Conservation (phyloP, 1,140 invertebrate species). For the Ips nitidus region DNA sequence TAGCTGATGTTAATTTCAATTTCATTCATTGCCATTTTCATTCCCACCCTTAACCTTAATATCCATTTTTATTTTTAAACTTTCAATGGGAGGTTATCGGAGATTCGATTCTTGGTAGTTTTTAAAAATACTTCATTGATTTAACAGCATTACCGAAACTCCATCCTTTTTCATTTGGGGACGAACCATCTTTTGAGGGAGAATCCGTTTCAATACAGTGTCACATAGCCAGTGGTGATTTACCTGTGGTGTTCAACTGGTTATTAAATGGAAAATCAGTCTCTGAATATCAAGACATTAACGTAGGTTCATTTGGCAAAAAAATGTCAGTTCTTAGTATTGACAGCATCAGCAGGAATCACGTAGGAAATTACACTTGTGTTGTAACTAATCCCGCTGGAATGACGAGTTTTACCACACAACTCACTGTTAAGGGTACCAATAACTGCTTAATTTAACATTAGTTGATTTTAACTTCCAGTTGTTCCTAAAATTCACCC, state of each 20-base stretch:
- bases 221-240: slow-evolving; percentile 43
- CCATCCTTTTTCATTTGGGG: slow-evolving; percentile 66
- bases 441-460: background rate
- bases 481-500: slow-evolving; percentile 64
- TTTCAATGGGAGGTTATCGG: background rate
- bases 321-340: slow-evolving; percentile 75
- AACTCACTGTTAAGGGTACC: slow-evolving; percentile 71
- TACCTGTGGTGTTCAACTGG: slow-evolving; percentile 63
- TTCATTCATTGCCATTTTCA: slow-evolving; percentile 1
- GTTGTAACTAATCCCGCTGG: slow-evolving; percentile 73
- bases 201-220: slow-evolving; percentile 49
- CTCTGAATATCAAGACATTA: slow-evolving; percentile 39
- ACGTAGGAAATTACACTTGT: slow-evolving; percentile 72
- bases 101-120: background rate
- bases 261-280: slow-evolving; percentile 59
- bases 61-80: background rate
- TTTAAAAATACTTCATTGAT: background rate
- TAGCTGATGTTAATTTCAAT: slow-evolving; percentile 45
- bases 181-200: slow-evolving; percentile 55
- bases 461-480: slow-evolving; percentile 29
- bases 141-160: slow-evolving; percentile 59
- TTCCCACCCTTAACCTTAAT: background rate
- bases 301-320: slow-evolving; percentile 62
- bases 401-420: slow-evolving; percentile 64
- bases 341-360: slow-evolving; percentile 65